Evolutionary conservation across 1,140 invertebrate species (phyloP).

Genomic region (Ceratosolen solmsi): DNA sequence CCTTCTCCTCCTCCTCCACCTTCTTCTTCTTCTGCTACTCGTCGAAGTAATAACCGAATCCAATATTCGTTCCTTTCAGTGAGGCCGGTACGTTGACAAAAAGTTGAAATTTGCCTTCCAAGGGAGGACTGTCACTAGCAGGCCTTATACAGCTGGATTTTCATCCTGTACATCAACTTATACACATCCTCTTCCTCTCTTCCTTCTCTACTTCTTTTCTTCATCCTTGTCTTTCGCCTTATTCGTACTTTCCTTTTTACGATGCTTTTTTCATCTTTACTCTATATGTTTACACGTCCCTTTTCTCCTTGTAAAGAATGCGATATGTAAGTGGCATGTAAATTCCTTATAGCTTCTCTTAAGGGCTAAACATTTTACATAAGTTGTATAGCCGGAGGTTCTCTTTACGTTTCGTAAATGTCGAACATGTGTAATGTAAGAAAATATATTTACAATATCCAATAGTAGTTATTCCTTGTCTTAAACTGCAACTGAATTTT

Average conservation of each 20-base stretch:
- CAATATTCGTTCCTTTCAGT: conserved; percentile 71
- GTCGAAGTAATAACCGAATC: conserved; percentile 71
- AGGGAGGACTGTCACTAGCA: conserved; percentile 67
- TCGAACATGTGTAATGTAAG: not conserved
- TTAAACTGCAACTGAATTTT: not conserved
- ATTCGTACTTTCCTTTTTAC: conserved; percentile 20
- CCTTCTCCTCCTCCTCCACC: conserved; percentile 47
- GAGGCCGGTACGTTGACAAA: conserved; percentile 63
- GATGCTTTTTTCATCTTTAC: conserved; percentile 10
- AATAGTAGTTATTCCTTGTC: not conserved
- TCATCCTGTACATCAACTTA: not conserved
- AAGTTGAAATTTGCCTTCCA: conserved; percentile 66
- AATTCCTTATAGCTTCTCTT: not conserved
- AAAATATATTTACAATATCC: not conserved
- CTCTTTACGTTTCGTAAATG: not conserved
- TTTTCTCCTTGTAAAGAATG: not conserved
- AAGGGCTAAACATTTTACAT: not conserved
- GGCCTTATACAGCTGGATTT: conserved; percentile 44
- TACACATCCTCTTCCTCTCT: conserved; percentile 43
- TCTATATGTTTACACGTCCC: not conserved
- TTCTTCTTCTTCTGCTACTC: conserved; percentile 45
- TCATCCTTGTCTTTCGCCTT: not conserved
- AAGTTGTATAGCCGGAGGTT: not conserved
- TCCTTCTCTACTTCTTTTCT: conserved; percentile 46
- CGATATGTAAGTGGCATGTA: not conserved